phyloP scores from a whole-genome alignment of 2,888 invertebrate genomes.

The Dynastes maya region DNA sequence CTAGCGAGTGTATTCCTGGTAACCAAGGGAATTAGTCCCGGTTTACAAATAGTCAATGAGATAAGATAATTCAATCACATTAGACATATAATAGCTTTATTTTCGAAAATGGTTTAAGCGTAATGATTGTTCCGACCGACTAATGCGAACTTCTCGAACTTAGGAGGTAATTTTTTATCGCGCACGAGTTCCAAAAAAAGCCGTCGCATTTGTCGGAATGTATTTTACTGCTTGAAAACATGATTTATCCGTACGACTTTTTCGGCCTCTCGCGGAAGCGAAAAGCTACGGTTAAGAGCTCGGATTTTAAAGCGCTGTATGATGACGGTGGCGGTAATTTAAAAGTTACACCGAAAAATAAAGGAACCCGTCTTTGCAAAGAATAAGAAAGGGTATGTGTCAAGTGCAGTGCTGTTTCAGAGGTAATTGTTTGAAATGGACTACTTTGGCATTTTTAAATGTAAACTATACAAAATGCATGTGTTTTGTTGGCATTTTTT shows the following conservation, averaged over 20 bases:
- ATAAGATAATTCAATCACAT: slow-evolving; percentile 44
- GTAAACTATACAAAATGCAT: no score
- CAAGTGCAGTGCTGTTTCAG: not conserved
- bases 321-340: slow-evolving; percentile 12
- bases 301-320: slow-evolving; percentile 21
- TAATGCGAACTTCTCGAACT: slow-evolving; percentile 27
- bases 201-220: slow-evolving; percentile 41
- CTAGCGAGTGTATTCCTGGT: not conserved
- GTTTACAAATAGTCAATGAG: slow-evolving; percentile 33
- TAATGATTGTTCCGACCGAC: slow-evolving; percentile 18
- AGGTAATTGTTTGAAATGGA: not conserved
- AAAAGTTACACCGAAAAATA: slow-evolving; percentile 28
- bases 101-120: slow-evolving; percentile 42
- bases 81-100: slow-evolving; percentile 44
- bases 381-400: not conserved
- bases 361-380: slow-evolving; percentile 10
- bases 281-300: slow-evolving; percentile 35
- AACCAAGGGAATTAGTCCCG: slow-evolving; percentile 26
- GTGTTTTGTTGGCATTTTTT: no score
- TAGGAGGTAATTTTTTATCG: slow-evolving; percentile 29
- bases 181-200: slow-evolving; percentile 15
- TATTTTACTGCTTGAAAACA: slow-evolving; percentile 30
- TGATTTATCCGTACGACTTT: slow-evolving; percentile 37
- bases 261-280: slow-evolving; percentile 14
- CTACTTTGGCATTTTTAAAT: not conserved